phyloP scores from a whole-genome alignment of 1,140 invertebrate genomes.

The Riptortus pedestris region DNA sequence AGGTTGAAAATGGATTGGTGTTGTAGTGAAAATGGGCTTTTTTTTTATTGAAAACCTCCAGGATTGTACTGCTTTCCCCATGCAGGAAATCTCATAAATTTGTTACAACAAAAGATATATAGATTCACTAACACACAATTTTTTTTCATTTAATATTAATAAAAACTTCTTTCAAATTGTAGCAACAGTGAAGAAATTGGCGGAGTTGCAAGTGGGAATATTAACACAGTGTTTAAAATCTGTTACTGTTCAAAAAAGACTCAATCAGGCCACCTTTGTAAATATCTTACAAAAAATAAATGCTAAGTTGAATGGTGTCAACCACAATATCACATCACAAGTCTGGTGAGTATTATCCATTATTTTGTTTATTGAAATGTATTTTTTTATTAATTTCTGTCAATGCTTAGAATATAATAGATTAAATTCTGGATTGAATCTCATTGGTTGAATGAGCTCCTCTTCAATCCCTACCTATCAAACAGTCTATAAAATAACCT shows the following conservation, averaged over 20 bases:
- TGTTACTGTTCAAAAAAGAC: constrained; percentile 41
- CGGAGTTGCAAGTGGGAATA: constrained; percentile 61
- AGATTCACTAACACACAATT: neutral
- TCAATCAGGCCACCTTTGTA: constrained; percentile 39
- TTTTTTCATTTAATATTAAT: neutral
- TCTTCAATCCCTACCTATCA: too few species aligned
- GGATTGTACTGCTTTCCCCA: too few species aligned
- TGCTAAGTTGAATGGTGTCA: constrained; percentile 73
- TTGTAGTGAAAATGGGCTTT: too few species aligned
- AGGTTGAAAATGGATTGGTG: too few species aligned
- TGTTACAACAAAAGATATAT: neutral
- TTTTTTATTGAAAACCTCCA: too few species aligned
- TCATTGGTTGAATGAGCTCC: too few species aligned
- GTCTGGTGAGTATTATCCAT: neutral
- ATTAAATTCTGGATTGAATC: too few species aligned
- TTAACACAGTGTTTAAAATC: constrained; percentile 72
- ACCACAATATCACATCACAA: constrained; percentile 44
- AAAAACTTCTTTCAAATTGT: constrained; percentile 32
- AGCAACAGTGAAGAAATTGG: constrained; percentile 55
- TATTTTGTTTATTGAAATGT: neutral
- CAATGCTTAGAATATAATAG: neutral
- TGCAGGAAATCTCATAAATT: too few species aligned
- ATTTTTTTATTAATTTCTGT: neutral
- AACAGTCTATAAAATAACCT: too few species aligned
- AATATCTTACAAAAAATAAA: constrained; percentile 80